Evolutionary conservation across 1,140 invertebrate genomes (phyloP), one percentile per base, ranked within the genome.

Genomic region (Macrostomum lignano): DNA sequence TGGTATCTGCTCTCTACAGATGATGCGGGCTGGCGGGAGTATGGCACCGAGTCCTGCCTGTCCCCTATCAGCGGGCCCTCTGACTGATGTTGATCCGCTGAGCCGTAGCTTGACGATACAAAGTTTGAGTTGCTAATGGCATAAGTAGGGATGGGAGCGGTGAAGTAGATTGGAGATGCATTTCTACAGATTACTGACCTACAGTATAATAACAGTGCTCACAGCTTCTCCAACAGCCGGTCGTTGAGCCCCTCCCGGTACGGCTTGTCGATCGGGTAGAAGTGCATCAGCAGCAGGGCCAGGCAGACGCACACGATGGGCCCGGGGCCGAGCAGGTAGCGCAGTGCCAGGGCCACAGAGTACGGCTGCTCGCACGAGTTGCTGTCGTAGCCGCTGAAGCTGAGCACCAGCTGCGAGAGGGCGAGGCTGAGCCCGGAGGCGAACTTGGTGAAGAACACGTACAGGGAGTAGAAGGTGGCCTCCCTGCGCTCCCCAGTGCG

Each of bases 371-470:
- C 26, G 38, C 49, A 51, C 25, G 38, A 34, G 1, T 44, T 44
- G 0, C 42, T 44, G 17, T 46, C 33, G 36, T 52, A 52, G 2
- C 48, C 48, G 5, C 45, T 45, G 15, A 48, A 24, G 9, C 49
- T 51, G 28, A 33, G 36, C 5, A 44, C 51, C 6, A 49, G 3
- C 30, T 47, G 44, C 17, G 51, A 52, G 7, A 48, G 21, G 14
- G 42, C 49, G 11, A 54, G 31, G 4, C 43, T 46, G 7, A 54
- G 21, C 2, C 51, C 51, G n/a, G 40, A 33, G 7, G 51, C 39
- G 17, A 52, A 36, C 37, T 54, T 54, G 36, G 44, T 51, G 36
- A 50, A 51, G 37, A 54, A 54, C 2, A 54, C 51, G 34, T 51
- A 54, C 31, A 51, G 51, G 4, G 51, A 51, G 33, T 54, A 54